A percentile compares a stretch with the other conserved stretches of the same genome.
These are phyloP conservation scores for Crax fasciolata DNA, from an alignment of 2,797 vertebrate genomes.

Conservation along the genomic window DNA sequence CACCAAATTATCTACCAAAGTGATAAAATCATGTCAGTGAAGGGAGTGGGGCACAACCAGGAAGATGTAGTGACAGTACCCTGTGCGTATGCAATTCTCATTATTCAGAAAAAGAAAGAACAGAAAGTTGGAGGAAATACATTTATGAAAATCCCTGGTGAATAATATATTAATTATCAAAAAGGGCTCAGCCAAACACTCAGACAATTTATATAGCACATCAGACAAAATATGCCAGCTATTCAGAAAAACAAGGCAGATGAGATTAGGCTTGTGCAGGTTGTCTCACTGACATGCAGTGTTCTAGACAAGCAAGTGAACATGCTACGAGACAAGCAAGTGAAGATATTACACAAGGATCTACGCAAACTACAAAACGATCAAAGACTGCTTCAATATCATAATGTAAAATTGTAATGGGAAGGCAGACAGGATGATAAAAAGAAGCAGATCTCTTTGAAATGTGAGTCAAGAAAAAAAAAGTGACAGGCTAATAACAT, in stretches of 20 bases:
- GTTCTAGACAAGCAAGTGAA: constrained; percentile 65
- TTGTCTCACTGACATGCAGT: constrained; percentile 50
- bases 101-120: constrained; percentile 24
- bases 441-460: constrained; percentile 78
- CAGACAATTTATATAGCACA: constrained; percentile 42
- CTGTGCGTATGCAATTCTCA: not conserved
- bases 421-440: constrained; percentile 73
- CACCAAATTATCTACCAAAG: not conserved
- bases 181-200: constrained; percentile 44
- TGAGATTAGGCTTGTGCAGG: constrained; percentile 26
- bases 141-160: constrained; percentile 23
- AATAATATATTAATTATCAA: constrained; percentile 56
- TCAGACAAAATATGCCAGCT: constrained; percentile 59
- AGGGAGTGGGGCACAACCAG: not conserved
- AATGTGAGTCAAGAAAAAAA: constrained; percentile 59
- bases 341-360: constrained; percentile 69
- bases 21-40: not conserved
- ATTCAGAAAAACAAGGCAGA: constrained; percentile 29
- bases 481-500: constrained; percentile 56
- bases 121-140: not conserved
- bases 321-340: constrained; percentile 72
- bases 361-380: constrained; percentile 76
- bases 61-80: not conserved
- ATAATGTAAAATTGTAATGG: constrained; percentile 76
- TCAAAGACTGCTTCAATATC: constrained; percentile 78